These are phyloP conservation scores for Porites rus DNA, from an alignment of 92 coral and sea anemone genomes.

Conservation along the genomic window DNA sequence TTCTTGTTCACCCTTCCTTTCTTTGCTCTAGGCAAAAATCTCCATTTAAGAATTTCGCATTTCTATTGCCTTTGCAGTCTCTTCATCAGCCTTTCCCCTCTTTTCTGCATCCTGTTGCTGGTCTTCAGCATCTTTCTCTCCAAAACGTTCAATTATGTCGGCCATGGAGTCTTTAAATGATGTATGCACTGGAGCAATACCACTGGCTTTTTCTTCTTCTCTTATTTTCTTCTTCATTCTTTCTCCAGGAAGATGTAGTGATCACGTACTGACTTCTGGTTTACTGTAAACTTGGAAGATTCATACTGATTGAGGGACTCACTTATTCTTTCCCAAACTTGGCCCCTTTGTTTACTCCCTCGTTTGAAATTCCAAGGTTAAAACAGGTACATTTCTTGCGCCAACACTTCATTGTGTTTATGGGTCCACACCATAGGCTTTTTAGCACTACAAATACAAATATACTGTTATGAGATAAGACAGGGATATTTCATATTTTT, in stretches of 20 bases:
- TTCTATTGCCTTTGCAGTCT: constrained; percentile 33
- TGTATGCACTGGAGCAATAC: constrained; percentile 47
- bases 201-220: constrained; percentile 50
- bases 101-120: constrained; percentile 25
- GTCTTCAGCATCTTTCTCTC: too few relatives aligned
- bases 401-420: constrained; percentile 52
- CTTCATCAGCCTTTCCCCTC: constrained; percentile 14
- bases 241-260: too few relatives aligned
- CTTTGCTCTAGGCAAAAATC: constrained; percentile 30
- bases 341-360: constrained; percentile 49
- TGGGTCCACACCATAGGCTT: constrained; percentile 66
- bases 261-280: too few relatives aligned
- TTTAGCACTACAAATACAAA: constrained; percentile 35
- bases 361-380: constrained; percentile 48
- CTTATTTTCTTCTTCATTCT: too few relatives aligned
- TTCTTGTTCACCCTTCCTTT: neutral
- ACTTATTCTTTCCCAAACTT: constrained; percentile 58
- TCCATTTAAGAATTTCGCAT: constrained; percentile 61
- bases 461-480: constrained; percentile 8
- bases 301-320: constrained; percentile 7
- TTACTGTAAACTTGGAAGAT: too few relatives aligned
- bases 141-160: too few relatives aligned
- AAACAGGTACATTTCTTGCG: constrained; percentile 30
- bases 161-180: constrained; percentile 22
- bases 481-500: neutral